Conservation (phyloP, 2,888 invertebrate species). For the Drosophila pegasa region DNA sequence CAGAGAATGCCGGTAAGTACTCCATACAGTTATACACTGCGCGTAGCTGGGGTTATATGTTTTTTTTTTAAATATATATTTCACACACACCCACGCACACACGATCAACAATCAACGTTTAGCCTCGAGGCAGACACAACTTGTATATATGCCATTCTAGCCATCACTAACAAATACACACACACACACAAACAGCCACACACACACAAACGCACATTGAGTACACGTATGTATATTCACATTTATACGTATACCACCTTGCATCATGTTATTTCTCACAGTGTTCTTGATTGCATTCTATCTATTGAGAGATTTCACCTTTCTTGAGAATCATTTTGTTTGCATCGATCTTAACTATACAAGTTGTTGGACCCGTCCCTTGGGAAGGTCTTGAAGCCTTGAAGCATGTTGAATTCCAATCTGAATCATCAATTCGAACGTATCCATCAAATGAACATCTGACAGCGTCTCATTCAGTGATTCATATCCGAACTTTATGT, state of each 20-base stretch:
- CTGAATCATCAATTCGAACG: conserved; percentile 2
- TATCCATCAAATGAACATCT: background rate
- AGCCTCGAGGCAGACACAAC: conserved; percentile 13
- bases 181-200: conserved; percentile 29
- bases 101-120: conserved; percentile 5
- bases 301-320: conserved; percentile 81
- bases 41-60: conserved; percentile 3
- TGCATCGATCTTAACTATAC: conserved; percentile 30
- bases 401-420: conserved; percentile 37
- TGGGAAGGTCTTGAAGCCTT: background rate
- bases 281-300: conserved; percentile 36
- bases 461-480: background rate
- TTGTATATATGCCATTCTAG: conserved; percentile 63
- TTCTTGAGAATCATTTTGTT: conserved; percentile 51
- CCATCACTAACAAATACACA: conserved; percentile 43
- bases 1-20: conserved; percentile 88
- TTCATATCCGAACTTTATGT: background rate
- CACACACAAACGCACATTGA: conserved; percentile 26
- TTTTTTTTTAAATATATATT: conserved; percentile 9
- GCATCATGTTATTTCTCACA: conserved; percentile 50
- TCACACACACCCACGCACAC: background rate
- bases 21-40: conserved; percentile 2
- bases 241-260: conserved; percentile 19
- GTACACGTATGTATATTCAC: conserved; percentile 16
- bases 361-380: conserved; percentile 5